Conservation (phyloP, 2,888 invertebrate species). For the Hyalella azteca region DNA sequence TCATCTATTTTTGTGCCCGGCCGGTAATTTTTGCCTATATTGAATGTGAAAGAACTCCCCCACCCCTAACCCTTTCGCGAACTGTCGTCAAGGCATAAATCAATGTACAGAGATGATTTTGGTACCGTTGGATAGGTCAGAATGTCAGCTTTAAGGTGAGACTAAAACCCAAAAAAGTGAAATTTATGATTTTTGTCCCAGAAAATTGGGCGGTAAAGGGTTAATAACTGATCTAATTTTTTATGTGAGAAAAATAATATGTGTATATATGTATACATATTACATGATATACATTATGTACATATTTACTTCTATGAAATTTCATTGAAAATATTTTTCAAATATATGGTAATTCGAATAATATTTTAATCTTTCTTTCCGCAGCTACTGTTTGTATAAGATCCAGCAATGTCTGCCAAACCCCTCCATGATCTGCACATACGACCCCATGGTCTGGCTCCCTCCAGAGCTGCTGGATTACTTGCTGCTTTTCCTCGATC, state of each 20-base stretch:
- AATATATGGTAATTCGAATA: background rate
- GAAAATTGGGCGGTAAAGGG: background rate
- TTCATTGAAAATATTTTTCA: too few relatives aligned
- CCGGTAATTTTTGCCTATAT: too few relatives aligned
- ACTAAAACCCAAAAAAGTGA: background rate
- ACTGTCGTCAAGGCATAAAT: too few relatives aligned
- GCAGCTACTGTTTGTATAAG: background rate
- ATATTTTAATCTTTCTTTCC: background rate
- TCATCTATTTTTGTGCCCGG: too few relatives aligned
- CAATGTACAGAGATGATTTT: too few relatives aligned
- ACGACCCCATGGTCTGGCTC: conserved; percentile 9
- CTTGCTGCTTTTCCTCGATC: background rate
- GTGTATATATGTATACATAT: background rate
- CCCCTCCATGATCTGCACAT: background rate
- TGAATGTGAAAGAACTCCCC: too few relatives aligned
- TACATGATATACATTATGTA: background rate
- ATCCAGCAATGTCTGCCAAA: conserved; percentile 5
- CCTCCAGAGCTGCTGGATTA: conserved; percentile 3
- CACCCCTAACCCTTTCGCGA: too few relatives aligned
- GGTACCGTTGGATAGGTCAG: too few relatives aligned
- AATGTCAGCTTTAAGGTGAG: background rate
- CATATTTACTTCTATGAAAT: background rate
- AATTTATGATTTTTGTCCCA: background rate
- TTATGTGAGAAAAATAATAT: background rate
- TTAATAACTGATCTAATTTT: background rate